These are phyloP conservation scores for Pardosa pseudoannulata DNA, from an alignment of 2,888 invertebrate species.

Conservation along the genomic window DNA sequence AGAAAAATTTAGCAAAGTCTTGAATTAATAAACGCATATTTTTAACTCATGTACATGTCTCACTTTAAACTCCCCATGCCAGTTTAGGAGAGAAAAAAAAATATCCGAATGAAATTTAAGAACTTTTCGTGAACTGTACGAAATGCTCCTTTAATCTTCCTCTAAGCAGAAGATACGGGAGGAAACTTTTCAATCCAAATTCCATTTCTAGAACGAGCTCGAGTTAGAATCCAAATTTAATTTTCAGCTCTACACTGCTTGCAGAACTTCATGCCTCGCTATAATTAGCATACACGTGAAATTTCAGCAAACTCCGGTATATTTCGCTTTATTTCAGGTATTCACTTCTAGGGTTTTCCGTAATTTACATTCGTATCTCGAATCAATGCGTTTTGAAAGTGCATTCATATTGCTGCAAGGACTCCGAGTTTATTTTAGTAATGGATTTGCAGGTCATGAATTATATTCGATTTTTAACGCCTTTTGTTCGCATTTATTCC, in stretches of 20 bases:
- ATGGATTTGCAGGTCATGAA: conserved; percentile 58
- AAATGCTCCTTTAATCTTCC: too few species aligned
- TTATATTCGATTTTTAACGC: conserved; percentile 49
- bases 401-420: too few species aligned
- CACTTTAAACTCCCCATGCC: too few species aligned
- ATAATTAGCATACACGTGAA: conserved; percentile 11
- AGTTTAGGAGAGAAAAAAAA: too few species aligned
- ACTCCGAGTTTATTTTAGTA: conserved; percentile 23
- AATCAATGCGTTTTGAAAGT: too few species aligned
- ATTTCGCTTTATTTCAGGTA: background rate
- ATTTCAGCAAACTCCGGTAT: background rate
- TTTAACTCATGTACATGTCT: too few species aligned
- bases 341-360: too few species aligned
- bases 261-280: background rate
- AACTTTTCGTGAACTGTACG: too few species aligned
- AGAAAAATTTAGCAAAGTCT: too few species aligned
- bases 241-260: background rate
- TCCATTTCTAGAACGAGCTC: background rate
- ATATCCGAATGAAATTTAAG: too few species aligned
- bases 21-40: too few species aligned
- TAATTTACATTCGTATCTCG: too few species aligned
- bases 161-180: background rate
- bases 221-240: background rate
- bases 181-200: conserved; percentile 6
- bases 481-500: conserved; percentile 37